Percentiles rank a stretch among this genome's conserved stretches.
Conservation (phyloP, 1,140 invertebrate genomes). For the Leptestheria dahalacensis region DNA sequence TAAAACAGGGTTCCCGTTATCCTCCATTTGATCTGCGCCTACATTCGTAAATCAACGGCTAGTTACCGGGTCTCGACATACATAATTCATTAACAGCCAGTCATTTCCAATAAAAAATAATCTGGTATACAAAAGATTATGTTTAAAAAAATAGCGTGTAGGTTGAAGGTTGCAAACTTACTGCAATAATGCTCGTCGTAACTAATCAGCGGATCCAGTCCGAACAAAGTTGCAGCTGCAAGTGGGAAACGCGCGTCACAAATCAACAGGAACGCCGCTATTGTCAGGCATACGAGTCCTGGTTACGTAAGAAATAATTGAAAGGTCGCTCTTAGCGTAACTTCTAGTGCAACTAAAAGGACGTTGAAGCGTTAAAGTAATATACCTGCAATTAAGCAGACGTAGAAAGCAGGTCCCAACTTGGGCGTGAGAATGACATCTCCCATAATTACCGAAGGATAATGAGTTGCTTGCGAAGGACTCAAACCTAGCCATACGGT, state of each 20-base stretch:
- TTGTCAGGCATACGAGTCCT: slow-evolving; percentile 1
- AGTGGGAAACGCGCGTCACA: slow-evolving; percentile 2
- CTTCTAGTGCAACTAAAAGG: no score
- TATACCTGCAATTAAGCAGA: slow-evolving; percentile 1
- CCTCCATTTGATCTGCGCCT: no score
- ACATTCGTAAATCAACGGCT: no score
- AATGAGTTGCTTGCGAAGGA: slow-evolving; percentile 1
- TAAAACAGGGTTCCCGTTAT: not conserved
- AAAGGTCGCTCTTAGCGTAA: no score
- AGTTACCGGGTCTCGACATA: no score
- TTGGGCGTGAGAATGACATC: not conserved
- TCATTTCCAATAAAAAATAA: no score
- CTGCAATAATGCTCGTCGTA: slow-evolving; percentile 5
- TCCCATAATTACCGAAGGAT: not conserved
- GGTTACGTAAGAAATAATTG: no score
- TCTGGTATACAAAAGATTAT: no score
- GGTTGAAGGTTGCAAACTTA: not conserved
- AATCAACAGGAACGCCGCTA: not conserved
- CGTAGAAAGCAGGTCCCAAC: not conserved
- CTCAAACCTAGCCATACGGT: not conserved
- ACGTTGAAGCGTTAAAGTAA: not conserved
- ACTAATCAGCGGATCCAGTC: slow-evolving; percentile 4
- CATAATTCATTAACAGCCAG: no score
- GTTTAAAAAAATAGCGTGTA: not conserved
- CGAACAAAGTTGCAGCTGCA: slow-evolving; percentile 4